These are phyloP conservation scores for Lerista edwardsae DNA, from an alignment of 2,797 vertebrate species.

Conservation along the genomic window DNA sequence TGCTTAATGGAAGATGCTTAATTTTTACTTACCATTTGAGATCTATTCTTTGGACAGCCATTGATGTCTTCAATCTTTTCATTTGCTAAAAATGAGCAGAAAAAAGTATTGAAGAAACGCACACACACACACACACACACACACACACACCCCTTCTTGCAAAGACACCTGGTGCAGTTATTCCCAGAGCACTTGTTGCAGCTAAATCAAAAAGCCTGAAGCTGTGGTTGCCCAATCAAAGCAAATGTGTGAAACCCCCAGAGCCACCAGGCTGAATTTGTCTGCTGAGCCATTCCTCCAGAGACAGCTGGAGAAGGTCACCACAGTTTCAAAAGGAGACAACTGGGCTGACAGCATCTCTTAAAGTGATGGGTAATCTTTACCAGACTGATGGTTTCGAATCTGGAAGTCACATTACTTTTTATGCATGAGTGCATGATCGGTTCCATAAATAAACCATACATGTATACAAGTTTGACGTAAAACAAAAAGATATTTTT, in stretches of 20 bases:
- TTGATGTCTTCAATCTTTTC: slow-evolving; percentile 99
- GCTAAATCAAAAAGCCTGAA: slow-evolving; percentile 42
- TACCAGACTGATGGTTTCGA: not conserved
- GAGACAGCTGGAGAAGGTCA: slow-evolving; percentile 87
- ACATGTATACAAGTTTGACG: not conserved
- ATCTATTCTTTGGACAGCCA: slow-evolving; percentile 94
- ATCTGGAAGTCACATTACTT: slow-evolving; percentile 5
- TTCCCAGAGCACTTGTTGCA: slow-evolving; percentile 54
- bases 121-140: not conserved
- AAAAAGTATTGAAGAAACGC: slow-evolving; percentile 42
- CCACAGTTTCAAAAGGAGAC: slow-evolving; percentile 78
- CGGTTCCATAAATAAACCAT: not conserved
- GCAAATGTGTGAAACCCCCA: slow-evolving; percentile 65
- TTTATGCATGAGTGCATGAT: not conserved
- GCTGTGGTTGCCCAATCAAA: slow-evolving; percentile 54
- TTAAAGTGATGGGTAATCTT: slow-evolving; percentile 40
- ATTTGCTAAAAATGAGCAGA: slow-evolving; percentile 86
- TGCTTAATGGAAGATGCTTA: not conserved
- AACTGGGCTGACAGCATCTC: slow-evolving; percentile 79
- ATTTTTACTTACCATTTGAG: slow-evolving; percentile 93
- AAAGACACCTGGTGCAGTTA: slow-evolving; percentile 35
- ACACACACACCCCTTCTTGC: slow-evolving; percentile 32
- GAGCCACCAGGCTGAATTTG: slow-evolving; percentile 69
- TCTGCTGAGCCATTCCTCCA: slow-evolving; percentile 63
- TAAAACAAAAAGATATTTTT: not conserved